These are phyloP conservation scores for Amphiprion ocellaris DNA, from an alignment of 2,113 vertebrate genomes.

Conservation along the genomic window DNA sequence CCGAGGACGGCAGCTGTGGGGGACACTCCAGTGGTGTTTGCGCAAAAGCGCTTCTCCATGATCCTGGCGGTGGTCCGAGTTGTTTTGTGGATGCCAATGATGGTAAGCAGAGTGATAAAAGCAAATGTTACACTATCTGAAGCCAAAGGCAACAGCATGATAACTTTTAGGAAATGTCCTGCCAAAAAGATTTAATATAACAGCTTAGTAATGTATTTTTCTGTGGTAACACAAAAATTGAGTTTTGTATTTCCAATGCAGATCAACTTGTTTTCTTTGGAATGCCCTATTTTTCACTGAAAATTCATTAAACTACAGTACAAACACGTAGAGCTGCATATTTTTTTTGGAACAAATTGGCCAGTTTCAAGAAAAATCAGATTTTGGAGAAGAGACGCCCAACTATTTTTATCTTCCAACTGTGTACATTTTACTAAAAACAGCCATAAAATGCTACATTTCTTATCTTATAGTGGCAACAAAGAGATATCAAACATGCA, in stretches of 20 bases:
- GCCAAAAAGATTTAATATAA: neutral
- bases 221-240: too few relatives aligned
- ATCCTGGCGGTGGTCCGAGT: conserved; percentile 91
- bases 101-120: conserved; percentile 87
- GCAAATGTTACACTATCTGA: neutral
- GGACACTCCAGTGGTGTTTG: conserved; percentile 84
- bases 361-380: too few relatives aligned
- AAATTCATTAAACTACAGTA: neutral
- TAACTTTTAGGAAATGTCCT: neutral
- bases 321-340: neutral
- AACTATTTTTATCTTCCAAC: neutral
- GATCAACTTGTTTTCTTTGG: neutral
- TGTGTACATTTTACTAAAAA: neutral
- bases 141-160: neutral
- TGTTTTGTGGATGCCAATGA: conserved; percentile 96
- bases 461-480: neutral
- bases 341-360: neutral
- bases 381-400: neutral
- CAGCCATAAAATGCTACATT: neutral
- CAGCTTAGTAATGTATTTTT: too few relatives aligned
- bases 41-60: conserved; percentile 96
- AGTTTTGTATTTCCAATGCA: too few relatives aligned
- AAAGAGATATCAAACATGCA: too few relatives aligned
- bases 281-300: neutral
- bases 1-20: conserved; percentile 51